A percentile compares a stretch with the other conserved stretches of the same genome.
phyloP scores from a whole-genome alignment of 2,888 invertebrate species.

The Cheilosia impressa region DNA sequence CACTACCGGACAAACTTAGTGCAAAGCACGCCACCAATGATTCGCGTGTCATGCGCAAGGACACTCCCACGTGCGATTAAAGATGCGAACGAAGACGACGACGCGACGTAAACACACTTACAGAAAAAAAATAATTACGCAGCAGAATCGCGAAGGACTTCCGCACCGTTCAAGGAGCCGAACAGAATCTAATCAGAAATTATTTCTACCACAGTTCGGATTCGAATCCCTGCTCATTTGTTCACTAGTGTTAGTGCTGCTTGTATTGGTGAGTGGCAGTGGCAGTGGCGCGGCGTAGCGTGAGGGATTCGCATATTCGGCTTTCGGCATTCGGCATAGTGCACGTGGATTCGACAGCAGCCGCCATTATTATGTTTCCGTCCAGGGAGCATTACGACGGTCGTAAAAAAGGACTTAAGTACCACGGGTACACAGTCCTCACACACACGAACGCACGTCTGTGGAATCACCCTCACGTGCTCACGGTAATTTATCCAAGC shows the following conservation, averaged over 20 bases:
- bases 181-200: conserved; percentile 82
- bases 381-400: conserved; percentile 65
- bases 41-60: conserved; percentile 64
- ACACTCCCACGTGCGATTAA: conserved; percentile 62
- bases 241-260: conserved; percentile 61
- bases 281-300: no score
- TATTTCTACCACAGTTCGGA: conserved; percentile 77
- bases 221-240: conserved; percentile 79
- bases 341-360: conserved; percentile 67
- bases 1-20: conserved; percentile 41
- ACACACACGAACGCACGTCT: conserved; percentile 53
- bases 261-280: conserved; percentile 60
- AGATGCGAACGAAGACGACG: conserved; percentile 35
- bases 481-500: conserved; percentile 82
- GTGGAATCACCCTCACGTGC: conserved; percentile 81
- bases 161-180: conserved; percentile 77
- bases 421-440: conserved; percentile 20
- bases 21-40: neutral
- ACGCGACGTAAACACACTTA: conserved; percentile 76
- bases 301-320: conserved; percentile 76
- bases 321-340: conserved; percentile 73
- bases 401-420: conserved; percentile 73
- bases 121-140: conserved; percentile 80
- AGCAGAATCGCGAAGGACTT: conserved; percentile 74
- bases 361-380: conserved; percentile 69